These are phyloP conservation scores for Xiphorhynchus erythropygius DNA, from an alignment of 2,797 vertebrate genomes.

Conservation along the genomic window DNA sequence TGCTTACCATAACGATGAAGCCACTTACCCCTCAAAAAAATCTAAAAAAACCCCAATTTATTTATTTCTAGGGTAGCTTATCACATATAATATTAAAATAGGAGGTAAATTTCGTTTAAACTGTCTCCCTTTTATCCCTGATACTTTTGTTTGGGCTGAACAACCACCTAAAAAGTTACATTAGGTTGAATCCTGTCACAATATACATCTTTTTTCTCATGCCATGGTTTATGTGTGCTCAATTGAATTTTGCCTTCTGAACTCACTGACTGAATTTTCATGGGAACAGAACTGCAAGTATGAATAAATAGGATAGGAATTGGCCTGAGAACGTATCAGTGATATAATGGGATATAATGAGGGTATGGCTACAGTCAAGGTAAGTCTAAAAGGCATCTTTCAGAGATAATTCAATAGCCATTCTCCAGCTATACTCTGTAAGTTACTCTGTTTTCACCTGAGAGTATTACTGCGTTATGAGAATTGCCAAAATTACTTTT, in stretches of 20 bases:
- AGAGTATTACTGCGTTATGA: background rate
- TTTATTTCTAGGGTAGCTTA: background rate
- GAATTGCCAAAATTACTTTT: background rate
- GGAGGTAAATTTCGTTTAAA: background rate
- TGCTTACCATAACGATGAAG: background rate
- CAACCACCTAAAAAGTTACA: background rate
- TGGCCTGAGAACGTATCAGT: background rate
- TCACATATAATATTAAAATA: background rate
- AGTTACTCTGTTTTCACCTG: background rate
- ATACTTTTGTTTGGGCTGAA: background rate
- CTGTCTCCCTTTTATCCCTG: background rate
- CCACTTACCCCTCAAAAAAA: background rate
- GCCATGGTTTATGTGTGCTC: background rate
- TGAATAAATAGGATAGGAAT: background rate
- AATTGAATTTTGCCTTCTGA: background rate
- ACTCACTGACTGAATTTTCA: background rate
- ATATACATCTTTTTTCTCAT: background rate
- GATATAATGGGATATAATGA: background rate
- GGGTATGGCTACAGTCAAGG: background rate
- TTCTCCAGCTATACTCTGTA: background rate
- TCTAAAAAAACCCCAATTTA: background rate
- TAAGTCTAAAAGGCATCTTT: background rate
- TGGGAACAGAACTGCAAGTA: background rate
- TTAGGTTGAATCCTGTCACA: background rate
- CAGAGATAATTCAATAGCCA: background rate